Evolutionary conservation across 2,888 invertebrate genomes (phyloP).

Genomic region (Zeuzera pyrina): DNA sequence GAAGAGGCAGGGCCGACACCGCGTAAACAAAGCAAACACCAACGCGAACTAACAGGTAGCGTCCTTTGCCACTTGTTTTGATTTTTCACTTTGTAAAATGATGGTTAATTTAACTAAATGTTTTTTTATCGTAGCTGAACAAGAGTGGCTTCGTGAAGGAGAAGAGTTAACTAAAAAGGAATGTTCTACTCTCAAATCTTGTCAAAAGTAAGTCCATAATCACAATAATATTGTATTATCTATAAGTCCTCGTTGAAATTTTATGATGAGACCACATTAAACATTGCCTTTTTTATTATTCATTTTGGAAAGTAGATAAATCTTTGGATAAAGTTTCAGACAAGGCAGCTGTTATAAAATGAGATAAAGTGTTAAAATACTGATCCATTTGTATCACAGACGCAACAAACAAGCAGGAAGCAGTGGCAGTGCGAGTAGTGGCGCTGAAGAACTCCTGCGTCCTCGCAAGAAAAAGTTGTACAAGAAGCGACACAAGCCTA

Average conservation of each 20-base stretch:
- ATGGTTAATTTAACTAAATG: conserved; percentile 2
- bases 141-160: conserved; percentile 65
- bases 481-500: conserved; percentile 75
- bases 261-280: too few relatives aligned
- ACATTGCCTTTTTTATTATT: not conserved
- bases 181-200: conserved; percentile 54
- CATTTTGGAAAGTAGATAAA: not conserved
- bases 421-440: conserved; percentile 65
- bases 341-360: not conserved
- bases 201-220: conserved; percentile 59
- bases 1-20: conserved; percentile 75
- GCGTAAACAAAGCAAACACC: conserved; percentile 74
- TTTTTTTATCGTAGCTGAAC: conserved; percentile 38
- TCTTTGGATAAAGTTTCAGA: not conserved
- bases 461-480: conserved; percentile 76
- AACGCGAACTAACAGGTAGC: conserved; percentile 56
- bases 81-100: not conserved
- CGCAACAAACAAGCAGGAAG: conserved; percentile 62
- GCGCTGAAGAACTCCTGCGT: conserved; percentile 58
- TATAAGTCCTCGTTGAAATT: too few relatives aligned
- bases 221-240: too few relatives aligned
- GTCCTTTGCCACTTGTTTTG: too few relatives aligned
- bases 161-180: conserved; percentile 64
- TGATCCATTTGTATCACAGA: conserved; percentile 28
- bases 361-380: too few relatives aligned